phyloP scores from a whole-genome alignment of 2,113 vertebrate genomes.

The Eupsittula cactorum region DNA sequence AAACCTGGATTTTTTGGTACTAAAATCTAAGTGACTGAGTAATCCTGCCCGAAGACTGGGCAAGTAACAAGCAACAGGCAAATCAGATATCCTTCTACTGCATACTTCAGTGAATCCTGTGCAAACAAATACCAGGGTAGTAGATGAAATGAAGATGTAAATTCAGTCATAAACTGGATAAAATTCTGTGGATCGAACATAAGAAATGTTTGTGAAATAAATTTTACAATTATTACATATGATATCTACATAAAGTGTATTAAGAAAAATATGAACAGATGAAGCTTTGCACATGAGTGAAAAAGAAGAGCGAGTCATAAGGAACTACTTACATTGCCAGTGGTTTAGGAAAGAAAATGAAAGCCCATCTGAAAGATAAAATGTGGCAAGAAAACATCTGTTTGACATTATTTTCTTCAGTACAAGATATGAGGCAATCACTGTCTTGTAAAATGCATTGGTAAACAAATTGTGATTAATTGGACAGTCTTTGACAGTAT shows the following conservation, averaged over 20 bases:
- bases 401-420: background rate
- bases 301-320: background rate
- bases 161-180: background rate
- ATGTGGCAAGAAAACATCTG: background rate
- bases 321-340: background rate
- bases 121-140: background rate
- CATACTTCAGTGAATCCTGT: background rate
- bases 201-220: background rate
- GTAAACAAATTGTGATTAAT: slow-evolving; percentile 40
- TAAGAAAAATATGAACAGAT: background rate
- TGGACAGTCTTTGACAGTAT: background rate
- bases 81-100: background rate
- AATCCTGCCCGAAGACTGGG: background rate
- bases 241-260: background rate
- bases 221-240: background rate
- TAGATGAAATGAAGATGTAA: background rate
- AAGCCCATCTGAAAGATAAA: background rate
- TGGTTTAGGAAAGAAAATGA: background rate
- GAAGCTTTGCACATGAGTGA: background rate
- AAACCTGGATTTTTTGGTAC: background rate
- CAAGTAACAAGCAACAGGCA: background rate
- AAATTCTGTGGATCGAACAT: background rate
- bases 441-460: background rate
- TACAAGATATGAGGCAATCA: background rate
- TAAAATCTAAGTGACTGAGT: background rate